Evolutionary conservation across 2,113 vertebrate genomes (phyloP), one percentile per base, ranked within the genome.

Genomic region (Scomber colias): DNA sequence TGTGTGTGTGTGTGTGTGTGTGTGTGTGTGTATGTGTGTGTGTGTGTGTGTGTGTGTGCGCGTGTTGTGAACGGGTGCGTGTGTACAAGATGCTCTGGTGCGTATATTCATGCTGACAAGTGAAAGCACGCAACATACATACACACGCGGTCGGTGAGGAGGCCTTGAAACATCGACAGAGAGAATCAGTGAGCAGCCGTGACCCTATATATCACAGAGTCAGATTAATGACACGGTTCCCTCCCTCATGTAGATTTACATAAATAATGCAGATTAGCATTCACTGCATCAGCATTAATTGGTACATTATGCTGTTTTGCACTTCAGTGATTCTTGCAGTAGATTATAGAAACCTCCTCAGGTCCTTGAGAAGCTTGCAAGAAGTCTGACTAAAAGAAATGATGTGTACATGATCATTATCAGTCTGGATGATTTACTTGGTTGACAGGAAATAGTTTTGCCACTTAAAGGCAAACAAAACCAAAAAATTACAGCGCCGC

Each of bases 181-280:
- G 11, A 35, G 51, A 78, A 56, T 81, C 56, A 46, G 27, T 40
- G 71, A 69, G 46, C 57, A 79, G 76, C 71, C 77, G 16, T 67
- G 65, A 81, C 60, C 54, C 57, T 49, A 80, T 82, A 73, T 63
- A 76, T 89, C 65, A 85, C 62, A 66, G 72, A 81, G 84, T 81
- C 63, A 78, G 70, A 69, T 85, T 90, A 91, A 91, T 78, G 83
- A 79, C 81, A 84, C 16, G 62, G 69, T 74, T 80, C 62, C 57
- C 53, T 79, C 55, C 59, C 72, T 70, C 31, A 46, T 30, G 69
- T 24, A 59, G 53, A 55, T 55, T 30, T 48, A 53, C 55, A 59
- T 51, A 35, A 68, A 68, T 53, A 68, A 3, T 86, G 70, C 48
- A 87, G 68, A 85, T 83, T 71, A 75, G 83, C 81, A 86, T 65